Conservation (phyloP, 2,113 vertebrate species). For the Cinclus mexicanus region DNA sequence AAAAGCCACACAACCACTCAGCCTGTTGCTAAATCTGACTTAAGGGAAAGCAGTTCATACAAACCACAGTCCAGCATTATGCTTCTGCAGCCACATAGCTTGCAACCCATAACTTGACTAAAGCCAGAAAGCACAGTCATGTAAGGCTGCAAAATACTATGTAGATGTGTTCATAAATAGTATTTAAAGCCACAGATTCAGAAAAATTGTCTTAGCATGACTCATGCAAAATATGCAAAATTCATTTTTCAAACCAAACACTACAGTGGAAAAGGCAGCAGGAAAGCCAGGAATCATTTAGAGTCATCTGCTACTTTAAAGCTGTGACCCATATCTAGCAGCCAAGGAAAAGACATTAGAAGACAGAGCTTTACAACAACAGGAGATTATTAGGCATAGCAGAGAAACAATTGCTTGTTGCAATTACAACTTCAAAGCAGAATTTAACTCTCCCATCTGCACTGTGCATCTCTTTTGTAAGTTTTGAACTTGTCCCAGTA, state of each 20-base stretch:
- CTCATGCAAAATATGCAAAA: not conserved
- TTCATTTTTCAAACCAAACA: not conserved
- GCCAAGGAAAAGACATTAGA: constrained; percentile 7
- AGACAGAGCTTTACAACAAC: constrained; percentile 15
- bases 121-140: not conserved
- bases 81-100: not conserved
- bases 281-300: not conserved
- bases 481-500: not conserved
- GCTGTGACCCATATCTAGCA: constrained; percentile 31
- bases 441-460: constrained; percentile 4
- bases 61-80: not conserved
- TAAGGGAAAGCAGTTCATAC: not conserved
- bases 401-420: not conserved
- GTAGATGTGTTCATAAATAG: not conserved
- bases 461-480: not conserved
- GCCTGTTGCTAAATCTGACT: not conserved
- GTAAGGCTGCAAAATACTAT: not conserved
- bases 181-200: not conserved
- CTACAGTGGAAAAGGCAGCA: not conserved
- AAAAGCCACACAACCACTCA: not conserved
- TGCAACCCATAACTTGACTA: not conserved
- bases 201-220: not conserved
- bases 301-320: constrained; percentile 30
- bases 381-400: constrained; percentile 9
- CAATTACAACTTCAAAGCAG: constrained; percentile 5